phyloP scores from a whole-genome alignment of 2,113 vertebrate species.

The Silurus asotus region DNA sequence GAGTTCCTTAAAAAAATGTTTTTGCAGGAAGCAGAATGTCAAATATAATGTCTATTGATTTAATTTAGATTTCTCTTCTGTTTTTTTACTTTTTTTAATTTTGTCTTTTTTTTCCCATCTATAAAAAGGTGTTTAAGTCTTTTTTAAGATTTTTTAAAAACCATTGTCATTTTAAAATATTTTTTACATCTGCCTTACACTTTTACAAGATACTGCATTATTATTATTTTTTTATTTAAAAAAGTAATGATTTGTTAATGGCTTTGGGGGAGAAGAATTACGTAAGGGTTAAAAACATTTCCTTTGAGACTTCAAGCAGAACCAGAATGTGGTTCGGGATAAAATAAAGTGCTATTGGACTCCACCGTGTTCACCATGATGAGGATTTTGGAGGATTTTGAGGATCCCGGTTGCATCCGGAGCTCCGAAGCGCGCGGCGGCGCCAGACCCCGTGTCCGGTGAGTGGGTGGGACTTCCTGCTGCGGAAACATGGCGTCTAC shows the following conservation, averaged over 20 bases:
- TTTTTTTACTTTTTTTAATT: no score
- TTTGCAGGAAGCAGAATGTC: no score
- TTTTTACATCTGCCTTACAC: no score
- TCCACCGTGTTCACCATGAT: not conserved
- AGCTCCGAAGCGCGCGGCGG: constrained; percentile 16
- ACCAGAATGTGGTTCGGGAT: not conserved
- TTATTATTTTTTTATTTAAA: not conserved
- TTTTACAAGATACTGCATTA: not conserved
- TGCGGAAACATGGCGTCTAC: constrained; percentile 90
- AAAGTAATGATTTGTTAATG: not conserved
- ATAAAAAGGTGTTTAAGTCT: no score
- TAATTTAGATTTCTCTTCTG: no score
- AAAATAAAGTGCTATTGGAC: not conserved
- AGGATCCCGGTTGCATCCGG: not conserved
- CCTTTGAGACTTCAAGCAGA: not conserved
- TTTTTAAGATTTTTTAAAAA: no score
- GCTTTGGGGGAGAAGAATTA: no score
- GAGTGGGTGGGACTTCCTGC: constrained; percentile 66
- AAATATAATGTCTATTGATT: no score
- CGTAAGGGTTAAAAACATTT: not conserved
- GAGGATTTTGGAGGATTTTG: not conserved
- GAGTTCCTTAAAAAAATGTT: no score
- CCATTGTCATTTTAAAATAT: no score
- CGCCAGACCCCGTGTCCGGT: constrained; percentile 44
- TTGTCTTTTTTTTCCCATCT: no score